These are phyloP conservation scores for Cylloceria caligata DNA, from an alignment of 2,888 invertebrate species.

Conservation along the genomic window DNA sequence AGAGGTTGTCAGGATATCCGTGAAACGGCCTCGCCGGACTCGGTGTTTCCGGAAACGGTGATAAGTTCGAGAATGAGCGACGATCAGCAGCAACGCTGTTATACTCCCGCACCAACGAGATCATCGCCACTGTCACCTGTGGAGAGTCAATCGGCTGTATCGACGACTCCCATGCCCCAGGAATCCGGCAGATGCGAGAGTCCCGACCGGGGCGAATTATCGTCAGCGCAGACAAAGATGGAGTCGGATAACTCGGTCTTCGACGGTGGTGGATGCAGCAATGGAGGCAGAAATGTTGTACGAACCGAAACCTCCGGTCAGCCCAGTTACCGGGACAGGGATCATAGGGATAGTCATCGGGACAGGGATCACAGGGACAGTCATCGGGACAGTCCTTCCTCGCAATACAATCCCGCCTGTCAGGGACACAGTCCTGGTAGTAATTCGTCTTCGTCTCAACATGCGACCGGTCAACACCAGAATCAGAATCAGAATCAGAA, in stretches of 20 bases:
- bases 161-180: conserved; percentile 81
- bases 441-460: conserved; percentile 70
- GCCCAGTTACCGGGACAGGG: conserved; percentile 74
- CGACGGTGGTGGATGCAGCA: conserved; percentile 85
- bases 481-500: conserved; percentile 72
- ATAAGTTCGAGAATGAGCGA: conserved; percentile 66
- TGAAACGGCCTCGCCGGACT: conserved; percentile 85
- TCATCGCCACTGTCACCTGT: conserved; percentile 86
- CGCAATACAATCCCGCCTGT: conserved; percentile 79
- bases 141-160: conserved; percentile 83
- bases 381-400: conserved; percentile 81
- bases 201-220: conserved; percentile 79
- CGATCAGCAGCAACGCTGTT: conserved; percentile 78
- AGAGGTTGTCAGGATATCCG: conserved; percentile 62
- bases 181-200: conserved; percentile 78
- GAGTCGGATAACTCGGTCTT: conserved; percentile 87
- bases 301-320: conserved; percentile 74
- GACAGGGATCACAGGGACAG: conserved; percentile 59
- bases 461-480: conserved; percentile 59
- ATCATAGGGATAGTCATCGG: conserved; percentile 65
- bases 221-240: conserved; percentile 82
- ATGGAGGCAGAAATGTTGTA: conserved; percentile 75
- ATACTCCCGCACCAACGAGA: conserved; percentile 79
- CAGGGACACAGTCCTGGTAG: conserved; percentile 80
- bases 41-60: conserved; percentile 87